Percentiles rank a stretch among this genome's conserved stretches.
Evolutionary conservation across 53 echinoderm and acorn worm genomes (phyloP).

Genomic region (Holothuria leucospilota): DNA sequence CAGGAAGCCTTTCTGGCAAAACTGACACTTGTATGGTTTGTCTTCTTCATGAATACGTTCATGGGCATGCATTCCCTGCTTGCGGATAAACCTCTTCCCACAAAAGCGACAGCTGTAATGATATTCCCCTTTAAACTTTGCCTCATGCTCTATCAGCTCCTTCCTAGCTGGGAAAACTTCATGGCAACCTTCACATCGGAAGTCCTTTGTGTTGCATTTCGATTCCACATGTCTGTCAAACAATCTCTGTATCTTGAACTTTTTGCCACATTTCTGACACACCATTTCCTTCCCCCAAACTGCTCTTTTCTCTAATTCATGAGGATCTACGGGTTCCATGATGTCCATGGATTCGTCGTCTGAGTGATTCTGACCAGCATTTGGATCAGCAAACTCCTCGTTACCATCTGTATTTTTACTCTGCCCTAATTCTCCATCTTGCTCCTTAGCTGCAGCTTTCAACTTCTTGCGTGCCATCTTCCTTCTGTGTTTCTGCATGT

Average conservation of each 20-base stretch:
- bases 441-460: too few relatives aligned
- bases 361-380: too few relatives aligned
- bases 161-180: slow-evolving; percentile 16
- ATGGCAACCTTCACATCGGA: slow-evolving; percentile 24
- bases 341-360: too few relatives aligned
- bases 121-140: background rate
- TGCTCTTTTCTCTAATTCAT: too few relatives aligned
- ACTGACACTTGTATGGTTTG: slow-evolving; percentile 39
- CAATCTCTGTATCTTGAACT: slow-evolving; percentile 21
- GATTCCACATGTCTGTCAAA: slow-evolving; percentile 9
- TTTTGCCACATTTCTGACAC: slow-evolving; percentile 14
- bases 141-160: slow-evolving; percentile 27
- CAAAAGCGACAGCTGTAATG: slow-evolving; percentile 9
- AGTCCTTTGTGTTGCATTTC: background rate
- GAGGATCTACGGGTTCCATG: too few relatives aligned
- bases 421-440: too few relatives aligned
- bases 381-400: too few relatives aligned
- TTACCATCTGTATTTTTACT: too few relatives aligned
- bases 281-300: background rate
- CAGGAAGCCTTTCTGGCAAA: slow-evolving; percentile 26
- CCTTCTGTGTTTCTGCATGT: slow-evolving; percentile 13
- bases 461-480: too few relatives aligned
- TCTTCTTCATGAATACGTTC: slow-evolving; percentile 32
- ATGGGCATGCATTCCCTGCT: slow-evolving; percentile 19
- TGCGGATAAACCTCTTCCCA: background rate